Evolutionary conservation across 2,113 vertebrate species (phyloP).

Genomic region (Jaculus jaculus): DNA sequence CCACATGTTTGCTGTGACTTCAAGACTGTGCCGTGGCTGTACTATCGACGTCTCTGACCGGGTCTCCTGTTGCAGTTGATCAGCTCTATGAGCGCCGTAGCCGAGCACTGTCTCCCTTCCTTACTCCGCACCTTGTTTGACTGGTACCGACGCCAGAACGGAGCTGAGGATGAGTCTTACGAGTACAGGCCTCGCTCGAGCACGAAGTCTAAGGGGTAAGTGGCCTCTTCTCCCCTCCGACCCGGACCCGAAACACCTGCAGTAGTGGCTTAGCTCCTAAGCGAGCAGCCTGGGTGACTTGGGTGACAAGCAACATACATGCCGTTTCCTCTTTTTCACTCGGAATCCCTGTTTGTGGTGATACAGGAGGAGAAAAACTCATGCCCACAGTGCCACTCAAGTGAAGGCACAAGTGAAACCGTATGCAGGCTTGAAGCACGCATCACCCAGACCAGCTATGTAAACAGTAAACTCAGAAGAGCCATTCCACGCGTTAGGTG

Average conservation of each 20-base stretch:
- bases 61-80: conserved; percentile 91
- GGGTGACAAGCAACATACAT: background rate
- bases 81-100: conserved; percentile 99
- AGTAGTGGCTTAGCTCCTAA: background rate
- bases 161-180: conserved; percentile 97
- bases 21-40: accelerated
- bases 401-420: background rate
- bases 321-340: background rate
- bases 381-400: background rate
- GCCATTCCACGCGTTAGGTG: background rate
- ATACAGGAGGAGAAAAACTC: background rate
- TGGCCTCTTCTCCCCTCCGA: background rate
- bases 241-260: background rate
- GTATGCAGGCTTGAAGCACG: background rate
- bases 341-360: background rate
- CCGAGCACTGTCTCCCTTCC: conserved; percentile 99
- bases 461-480: background rate
- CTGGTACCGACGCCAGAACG: conserved; percentile 98
- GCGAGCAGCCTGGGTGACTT: background rate
- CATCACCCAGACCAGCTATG: background rate
- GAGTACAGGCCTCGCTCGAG: conserved; percentile 97
- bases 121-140: conserved; percentile 98
- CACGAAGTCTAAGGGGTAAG: conserved; percentile 98
- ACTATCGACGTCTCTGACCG: background rate
- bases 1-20: background rate